A percentile compares a stretch with the other conserved stretches of the same genome.
Evolutionary conservation across 2,888 invertebrate genomes (phyloP).

Genomic region (Calameuta idolon): DNA sequence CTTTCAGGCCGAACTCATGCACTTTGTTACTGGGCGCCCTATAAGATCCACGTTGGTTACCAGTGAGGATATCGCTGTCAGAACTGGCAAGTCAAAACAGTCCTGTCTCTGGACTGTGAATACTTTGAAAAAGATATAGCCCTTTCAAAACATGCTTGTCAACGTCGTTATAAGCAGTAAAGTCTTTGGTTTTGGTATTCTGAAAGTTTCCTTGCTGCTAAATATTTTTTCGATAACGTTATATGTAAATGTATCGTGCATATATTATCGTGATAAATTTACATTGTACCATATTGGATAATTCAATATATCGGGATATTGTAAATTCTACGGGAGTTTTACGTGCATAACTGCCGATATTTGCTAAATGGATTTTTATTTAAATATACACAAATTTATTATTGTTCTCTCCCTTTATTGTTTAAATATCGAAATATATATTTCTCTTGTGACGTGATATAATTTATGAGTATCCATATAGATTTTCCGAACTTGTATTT

Average conservation of each 20-base stretch:
- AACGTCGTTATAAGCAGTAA: neutral
- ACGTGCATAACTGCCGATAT: neutral
- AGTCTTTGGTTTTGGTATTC: neutral
- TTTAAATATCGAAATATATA: neutral
- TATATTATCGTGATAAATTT: neutral
- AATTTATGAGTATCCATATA: neutral
- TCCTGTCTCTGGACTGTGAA: conserved; percentile 4
- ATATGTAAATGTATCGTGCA: neutral
- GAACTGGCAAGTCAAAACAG: conserved; percentile 17
- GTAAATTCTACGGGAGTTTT: neutral
- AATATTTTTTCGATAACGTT: neutral
- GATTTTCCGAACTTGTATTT: neutral
- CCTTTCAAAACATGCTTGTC: conserved; percentile 1
- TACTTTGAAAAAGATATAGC: neutral
- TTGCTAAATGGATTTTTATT: neutral
- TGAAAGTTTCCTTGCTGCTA: neutral
- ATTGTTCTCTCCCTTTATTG: neutral
- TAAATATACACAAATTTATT: neutral
- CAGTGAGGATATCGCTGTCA: conserved; percentile 15
- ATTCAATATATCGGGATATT: neutral
- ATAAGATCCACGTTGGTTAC: conserved; percentile 11
- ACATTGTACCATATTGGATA: neutral
- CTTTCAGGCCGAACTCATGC: conserved; percentile 22
- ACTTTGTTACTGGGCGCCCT: conserved; percentile 5
- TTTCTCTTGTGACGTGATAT: neutral